phyloP scores from a whole-genome alignment of 2,888 invertebrate species.

The Phania funesta region DNA sequence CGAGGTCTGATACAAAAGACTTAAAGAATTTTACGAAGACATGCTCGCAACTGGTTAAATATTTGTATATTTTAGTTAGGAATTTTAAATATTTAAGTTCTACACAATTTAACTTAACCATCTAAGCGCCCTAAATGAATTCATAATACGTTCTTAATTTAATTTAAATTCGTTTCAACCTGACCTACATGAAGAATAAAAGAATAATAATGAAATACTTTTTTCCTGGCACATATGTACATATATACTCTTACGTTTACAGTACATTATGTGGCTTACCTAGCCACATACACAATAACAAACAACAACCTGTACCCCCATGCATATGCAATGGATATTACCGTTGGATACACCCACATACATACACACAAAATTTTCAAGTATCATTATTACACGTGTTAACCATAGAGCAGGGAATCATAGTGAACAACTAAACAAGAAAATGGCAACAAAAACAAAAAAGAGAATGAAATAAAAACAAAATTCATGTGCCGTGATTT shows the following conservation, averaged over 20 bases:
- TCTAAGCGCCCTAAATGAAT: no score
- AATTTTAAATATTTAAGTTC: no score
- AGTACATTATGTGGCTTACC: constrained; percentile 54
- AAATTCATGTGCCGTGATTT: constrained; percentile 38
- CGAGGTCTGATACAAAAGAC: no score
- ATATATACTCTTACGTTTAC: constrained; percentile 18
- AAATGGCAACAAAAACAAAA: not conserved
- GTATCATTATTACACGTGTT: constrained; percentile 51
- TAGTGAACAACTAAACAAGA: constrained; percentile 23
- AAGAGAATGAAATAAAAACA: not conserved
- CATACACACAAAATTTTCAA: constrained; percentile 23
- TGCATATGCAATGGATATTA: not conserved
- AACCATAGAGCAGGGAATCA: constrained; percentile 35
- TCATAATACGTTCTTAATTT: no score
- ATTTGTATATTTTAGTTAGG: no score
- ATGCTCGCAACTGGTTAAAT: no score
- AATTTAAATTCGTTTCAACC: not conserved
- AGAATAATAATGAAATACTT: not conserved
- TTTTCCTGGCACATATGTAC: not conserved
- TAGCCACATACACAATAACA: constrained; percentile 26
- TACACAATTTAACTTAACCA: no score
- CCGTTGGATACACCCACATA: not conserved
- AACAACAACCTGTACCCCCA: not conserved
- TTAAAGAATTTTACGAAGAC: no score
- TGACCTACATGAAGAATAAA: not conserved